Evolutionary conservation across 2,113 vertebrate genomes (phyloP), one percentile per base, ranked within the genome.

Genomic region (Lethenteron camtschaticum): DNA sequence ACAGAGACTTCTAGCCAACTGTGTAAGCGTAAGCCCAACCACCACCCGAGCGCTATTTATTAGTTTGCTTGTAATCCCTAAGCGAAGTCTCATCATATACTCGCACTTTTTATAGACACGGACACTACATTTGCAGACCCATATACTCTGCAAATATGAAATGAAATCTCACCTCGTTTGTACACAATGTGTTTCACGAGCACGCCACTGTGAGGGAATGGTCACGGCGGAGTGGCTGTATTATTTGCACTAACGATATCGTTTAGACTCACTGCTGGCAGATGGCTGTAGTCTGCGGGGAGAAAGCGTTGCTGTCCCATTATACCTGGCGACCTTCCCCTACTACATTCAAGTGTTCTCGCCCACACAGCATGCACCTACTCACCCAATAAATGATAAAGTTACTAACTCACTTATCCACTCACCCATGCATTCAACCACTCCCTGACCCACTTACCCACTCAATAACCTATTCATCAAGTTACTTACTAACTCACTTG

Each of bases 61-160:
- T 66, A 66, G 10, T 9, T 66, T 66, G 60, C 2, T 66, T 66
- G 60, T 20, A 66, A 66, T 66, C 60, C 6, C 60, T 66, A 66
- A 66, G 20, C 14, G 20, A 66, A 66, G 60, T 66, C 60, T 8
- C 60, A 66, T 66, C 60, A 66, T 66, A 66, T 66, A n/a, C 60
- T 66, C 60, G 2, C 60, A 66, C 16, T 63, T 13, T 66, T 66
- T 66, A 66, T 66, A 66, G 10, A 66, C 60, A 66, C 6, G 9
- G 60, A 66, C 60, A 66, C 60, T 10, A 66, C 60, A 14, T 66
- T 66, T 66, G 60, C 10, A 66, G 60, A 66, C 20, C 7, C 60
- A 66, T 20, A 8, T 66, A n/a, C 16, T 63, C 16, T 63, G 14
- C 20, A n/a, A 66, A n/a, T n/a, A 20, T 66, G 20, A 20, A 66